Evolutionary conservation across 1,140 invertebrate species (phyloP).

Genomic region (Macrostomum lignano): DNA sequence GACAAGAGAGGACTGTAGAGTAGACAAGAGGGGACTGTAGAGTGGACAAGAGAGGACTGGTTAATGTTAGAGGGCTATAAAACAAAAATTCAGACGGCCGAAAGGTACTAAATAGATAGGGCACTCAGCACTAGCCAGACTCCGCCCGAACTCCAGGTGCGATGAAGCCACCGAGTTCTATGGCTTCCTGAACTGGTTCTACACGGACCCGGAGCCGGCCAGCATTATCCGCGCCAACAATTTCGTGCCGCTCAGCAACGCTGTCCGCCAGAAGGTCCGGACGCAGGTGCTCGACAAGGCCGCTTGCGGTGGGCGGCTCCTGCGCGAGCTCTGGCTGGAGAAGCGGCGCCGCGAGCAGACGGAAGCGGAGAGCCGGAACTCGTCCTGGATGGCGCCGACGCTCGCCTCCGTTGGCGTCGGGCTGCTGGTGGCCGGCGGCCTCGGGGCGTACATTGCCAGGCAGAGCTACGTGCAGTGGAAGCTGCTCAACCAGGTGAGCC

Average conservation of each 20-base stretch:
- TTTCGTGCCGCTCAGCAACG: slow-evolving; percentile 10
- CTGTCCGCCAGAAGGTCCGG: slow-evolving; percentile 6
- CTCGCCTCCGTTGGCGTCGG: slow-evolving; percentile 7
- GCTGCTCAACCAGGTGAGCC: too few relatives aligned
- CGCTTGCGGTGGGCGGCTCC: slow-evolving; percentile 10
- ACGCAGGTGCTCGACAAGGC: slow-evolving; percentile 10
- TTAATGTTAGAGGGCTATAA: too few relatives aligned
- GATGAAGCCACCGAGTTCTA: slow-evolving; percentile 12
- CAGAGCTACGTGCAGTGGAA: slow-evolving; percentile 8
- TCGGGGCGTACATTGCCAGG: slow-evolving; percentile 8
- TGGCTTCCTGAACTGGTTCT: slow-evolving; percentile 14
- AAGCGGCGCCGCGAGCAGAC: slow-evolving; percentile 10
- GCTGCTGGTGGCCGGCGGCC: slow-evolving; percentile 4
- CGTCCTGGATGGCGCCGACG: slow-evolving; percentile 8
- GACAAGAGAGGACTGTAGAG: too few relatives aligned
- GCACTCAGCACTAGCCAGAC: too few relatives aligned
- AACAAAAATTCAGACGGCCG: too few relatives aligned
- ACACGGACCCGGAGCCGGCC: slow-evolving; percentile 7
- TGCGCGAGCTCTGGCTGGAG: slow-evolving; percentile 9
- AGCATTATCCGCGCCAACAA: slow-evolving; percentile 4
- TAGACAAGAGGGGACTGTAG: too few relatives aligned
- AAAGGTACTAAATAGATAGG: too few relatives aligned
- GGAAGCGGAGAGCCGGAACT: slow-evolving; percentile 9
- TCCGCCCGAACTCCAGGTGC: too few relatives aligned
- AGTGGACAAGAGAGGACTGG: too few relatives aligned